phyloP scores from a whole-genome alignment of 2,113 vertebrate species.

The Genyomyrus donnyi region DNA sequence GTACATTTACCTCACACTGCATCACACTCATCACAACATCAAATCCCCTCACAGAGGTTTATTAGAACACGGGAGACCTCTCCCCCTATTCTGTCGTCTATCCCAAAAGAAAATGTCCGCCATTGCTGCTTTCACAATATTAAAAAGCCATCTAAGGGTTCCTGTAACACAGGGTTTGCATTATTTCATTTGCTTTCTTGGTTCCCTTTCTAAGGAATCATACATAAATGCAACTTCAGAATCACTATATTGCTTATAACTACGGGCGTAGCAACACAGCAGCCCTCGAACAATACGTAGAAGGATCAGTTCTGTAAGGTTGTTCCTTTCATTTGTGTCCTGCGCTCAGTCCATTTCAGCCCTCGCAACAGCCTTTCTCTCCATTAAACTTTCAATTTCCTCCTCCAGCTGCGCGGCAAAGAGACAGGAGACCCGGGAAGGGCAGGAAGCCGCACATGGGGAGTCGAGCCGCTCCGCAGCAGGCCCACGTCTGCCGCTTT shows the following conservation, averaged over 20 bases:
- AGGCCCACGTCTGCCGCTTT: not conserved
- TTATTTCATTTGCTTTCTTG: not conserved
- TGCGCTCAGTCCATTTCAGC: not conserved
- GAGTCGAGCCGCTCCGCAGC: not conserved
- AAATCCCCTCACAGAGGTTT: not conserved
- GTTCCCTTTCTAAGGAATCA: not conserved
- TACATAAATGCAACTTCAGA: not conserved
- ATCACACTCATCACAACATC: not conserved
- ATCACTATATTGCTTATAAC: not conserved
- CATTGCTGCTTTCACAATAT: not conserved
- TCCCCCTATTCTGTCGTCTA: not conserved
- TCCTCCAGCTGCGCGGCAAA: not conserved
- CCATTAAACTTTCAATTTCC: not conserved
- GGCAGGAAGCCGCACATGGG: not conserved
- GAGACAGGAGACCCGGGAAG: not conserved
- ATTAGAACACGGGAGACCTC: not conserved
- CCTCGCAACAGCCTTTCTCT: not conserved
- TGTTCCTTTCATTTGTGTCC: not conserved
- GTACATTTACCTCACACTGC: not conserved
- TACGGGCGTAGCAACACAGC: not conserved
- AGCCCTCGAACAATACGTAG: not conserved
- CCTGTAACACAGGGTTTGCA: not conserved
- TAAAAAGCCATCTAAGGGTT: not conserved
- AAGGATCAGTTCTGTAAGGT: not conserved
- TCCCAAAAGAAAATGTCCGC: not conserved